Percentiles rank a stretch among this genome's conserved stretches.
Conservation (phyloP, 2,797 vertebrate species). For the Cirrhinus mrigala region DNA sequence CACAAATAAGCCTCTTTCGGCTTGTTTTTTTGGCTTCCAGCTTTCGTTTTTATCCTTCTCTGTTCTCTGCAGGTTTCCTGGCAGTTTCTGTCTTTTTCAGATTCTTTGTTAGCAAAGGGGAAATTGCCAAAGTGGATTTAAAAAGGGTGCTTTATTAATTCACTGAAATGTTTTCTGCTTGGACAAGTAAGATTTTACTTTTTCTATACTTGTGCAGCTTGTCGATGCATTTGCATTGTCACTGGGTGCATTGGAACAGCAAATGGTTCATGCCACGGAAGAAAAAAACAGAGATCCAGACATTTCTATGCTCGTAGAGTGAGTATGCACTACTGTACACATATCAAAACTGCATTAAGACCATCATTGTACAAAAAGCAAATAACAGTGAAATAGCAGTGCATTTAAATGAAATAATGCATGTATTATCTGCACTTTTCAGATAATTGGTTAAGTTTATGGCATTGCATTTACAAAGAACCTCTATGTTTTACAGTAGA, state of each 20-base stretch:
- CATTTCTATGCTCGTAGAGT: constrained; percentile 37
- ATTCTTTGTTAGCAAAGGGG: constrained; percentile 2
- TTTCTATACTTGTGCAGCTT: constrained; percentile 81
- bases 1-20: background rate
- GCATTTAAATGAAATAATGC: background rate
- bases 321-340: background rate
- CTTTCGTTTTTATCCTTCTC: background rate
- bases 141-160: background rate
- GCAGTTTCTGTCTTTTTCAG: constrained; percentile 66
- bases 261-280: constrained; percentile 88
- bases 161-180: constrained; percentile 34
- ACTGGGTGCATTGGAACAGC: constrained; percentile 92
- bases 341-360: background rate
- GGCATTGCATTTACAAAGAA: background rate
- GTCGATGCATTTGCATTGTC: constrained; percentile 92
- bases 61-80: constrained; percentile 19
- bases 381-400: no score
- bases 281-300: constrained; percentile 71
- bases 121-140: background rate
- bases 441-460: background rate
- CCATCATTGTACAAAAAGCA: no score
- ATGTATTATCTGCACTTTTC: background rate
- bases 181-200: background rate
- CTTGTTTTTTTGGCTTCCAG: constrained; percentile 22
- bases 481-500: constrained; percentile 57